phyloP scores from a whole-genome alignment of 1,140 invertebrate genomes.

The Drosophila lini region DNA sequence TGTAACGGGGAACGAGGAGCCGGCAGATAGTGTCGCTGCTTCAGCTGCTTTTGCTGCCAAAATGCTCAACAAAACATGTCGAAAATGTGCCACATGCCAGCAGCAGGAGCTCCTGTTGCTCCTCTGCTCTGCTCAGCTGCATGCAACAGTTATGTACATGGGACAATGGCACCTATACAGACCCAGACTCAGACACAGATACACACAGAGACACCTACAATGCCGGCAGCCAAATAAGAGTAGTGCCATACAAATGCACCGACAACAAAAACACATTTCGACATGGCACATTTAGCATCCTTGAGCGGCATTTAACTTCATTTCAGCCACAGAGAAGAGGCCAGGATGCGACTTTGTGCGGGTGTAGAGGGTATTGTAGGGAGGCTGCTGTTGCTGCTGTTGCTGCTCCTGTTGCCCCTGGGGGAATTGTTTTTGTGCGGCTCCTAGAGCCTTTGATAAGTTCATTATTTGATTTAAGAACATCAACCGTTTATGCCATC shows the following conservation, averaged over 20 bases:
- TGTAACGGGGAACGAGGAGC: constrained; percentile 60
- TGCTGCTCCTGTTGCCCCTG: constrained; percentile 4
- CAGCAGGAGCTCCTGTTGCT: constrained; percentile 49
- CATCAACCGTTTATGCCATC: constrained; percentile 63
- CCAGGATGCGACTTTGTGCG: constrained; percentile 9
- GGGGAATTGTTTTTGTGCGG: constrained; percentile 30
- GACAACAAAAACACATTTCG: constrained; percentile 70
- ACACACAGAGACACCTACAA: constrained; percentile 41
- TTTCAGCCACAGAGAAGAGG: constrained; percentile 56
- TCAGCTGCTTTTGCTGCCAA: constrained; percentile 62
- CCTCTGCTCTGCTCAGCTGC: constrained; percentile 30
- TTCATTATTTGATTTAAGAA: constrained; percentile 69
- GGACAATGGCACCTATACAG: constrained; percentile 23
- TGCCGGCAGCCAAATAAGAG: constrained; percentile 67
- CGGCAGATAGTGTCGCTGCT: constrained; percentile 46
- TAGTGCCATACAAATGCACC: constrained; percentile 59
- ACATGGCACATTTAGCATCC: constrained; percentile 80
- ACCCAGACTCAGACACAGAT: constrained; percentile 5
- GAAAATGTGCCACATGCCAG: constrained; percentile 83
- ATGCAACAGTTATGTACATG: constrained; percentile 74
- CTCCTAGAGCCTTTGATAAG: constrained; percentile 6
- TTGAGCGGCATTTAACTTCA: constrained; percentile 80
- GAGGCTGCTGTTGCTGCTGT: neutral
- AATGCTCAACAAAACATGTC: constrained; percentile 81
- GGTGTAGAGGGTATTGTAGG: neutral